Percentiles rank a stretch among this genome's conserved stretches.
phyloP scores from a whole-genome alignment of 1,140 invertebrate species.

The Drosophila serrata region DNA sequence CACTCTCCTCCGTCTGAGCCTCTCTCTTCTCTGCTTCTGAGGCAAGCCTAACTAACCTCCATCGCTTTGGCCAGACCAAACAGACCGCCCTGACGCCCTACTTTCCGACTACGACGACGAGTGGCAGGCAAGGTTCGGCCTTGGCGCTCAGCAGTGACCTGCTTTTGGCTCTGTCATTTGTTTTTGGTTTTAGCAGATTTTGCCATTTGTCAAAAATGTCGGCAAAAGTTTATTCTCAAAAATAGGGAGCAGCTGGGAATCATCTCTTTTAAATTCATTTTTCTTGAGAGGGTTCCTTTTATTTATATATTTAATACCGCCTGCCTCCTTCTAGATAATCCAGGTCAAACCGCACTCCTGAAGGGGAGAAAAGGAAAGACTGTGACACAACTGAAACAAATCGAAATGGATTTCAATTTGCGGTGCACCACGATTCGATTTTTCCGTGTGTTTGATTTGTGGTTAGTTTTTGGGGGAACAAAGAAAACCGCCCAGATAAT shows the following conservation, averaged over 20 bases:
- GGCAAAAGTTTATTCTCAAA: neutral
- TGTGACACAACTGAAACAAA: conserved; percentile 13
- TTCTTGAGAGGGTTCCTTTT: no score
- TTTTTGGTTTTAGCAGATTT: conserved; percentile 7
- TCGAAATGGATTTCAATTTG: no score
- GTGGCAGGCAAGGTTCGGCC: conserved; percentile 75
- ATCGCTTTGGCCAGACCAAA: conserved; percentile 45
- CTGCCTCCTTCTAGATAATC: neutral
- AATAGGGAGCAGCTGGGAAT: neutral
- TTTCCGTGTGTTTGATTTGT: conserved; percentile 36
- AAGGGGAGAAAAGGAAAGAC: neutral
- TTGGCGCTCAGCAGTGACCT: conserved; percentile 82
- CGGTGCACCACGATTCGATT: conserved; percentile 25
- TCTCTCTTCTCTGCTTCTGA: conserved; percentile 19
- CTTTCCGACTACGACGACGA: conserved; percentile 42
- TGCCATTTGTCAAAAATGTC: conserved; percentile 14
- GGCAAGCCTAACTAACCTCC: conserved; percentile 35
- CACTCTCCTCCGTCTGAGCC: conserved; percentile 9
- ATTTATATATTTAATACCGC: no score
- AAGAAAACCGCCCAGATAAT: conserved; percentile 24
- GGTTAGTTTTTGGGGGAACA: conserved; percentile 12
- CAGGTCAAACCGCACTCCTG: conserved; percentile 15
- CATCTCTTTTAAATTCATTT: neutral
- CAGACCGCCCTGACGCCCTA: conserved; percentile 74
- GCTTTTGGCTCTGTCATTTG: conserved; percentile 51